phyloP scores from a whole-genome alignment of 2,113 vertebrate species.

The Oxyruncus cristatus region DNA sequence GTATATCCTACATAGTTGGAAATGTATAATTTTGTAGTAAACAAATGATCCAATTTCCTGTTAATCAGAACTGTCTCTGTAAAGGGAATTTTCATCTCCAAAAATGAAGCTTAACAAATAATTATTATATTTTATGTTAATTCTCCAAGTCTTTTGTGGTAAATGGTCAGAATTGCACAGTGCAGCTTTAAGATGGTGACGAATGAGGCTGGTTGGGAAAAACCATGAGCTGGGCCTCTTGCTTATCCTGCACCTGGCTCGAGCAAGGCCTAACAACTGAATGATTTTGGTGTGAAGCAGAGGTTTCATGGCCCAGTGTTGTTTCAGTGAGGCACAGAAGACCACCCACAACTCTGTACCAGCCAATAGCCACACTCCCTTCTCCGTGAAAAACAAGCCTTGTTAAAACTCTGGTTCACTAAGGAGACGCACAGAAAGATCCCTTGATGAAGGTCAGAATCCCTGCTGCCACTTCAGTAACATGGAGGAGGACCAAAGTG shows the following conservation, averaged over 20 bases:
- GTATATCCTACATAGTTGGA: not conserved
- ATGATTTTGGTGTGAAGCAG: not conserved
- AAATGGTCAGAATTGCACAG: not conserved
- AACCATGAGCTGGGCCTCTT: not conserved
- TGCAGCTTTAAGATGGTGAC: fast-evolving
- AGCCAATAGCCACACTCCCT: not conserved
- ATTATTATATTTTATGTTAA: not conserved
- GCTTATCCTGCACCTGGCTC: not conserved
- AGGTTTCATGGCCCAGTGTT: fast-evolving
- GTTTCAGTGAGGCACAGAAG: not conserved
- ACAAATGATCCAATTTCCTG: not conserved
- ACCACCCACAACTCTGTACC: not conserved
- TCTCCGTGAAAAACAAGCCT: not conserved
- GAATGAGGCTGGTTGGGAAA: not conserved
- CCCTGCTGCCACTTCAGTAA: not conserved
- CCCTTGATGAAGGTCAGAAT: not conserved
- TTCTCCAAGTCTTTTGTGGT: not conserved
- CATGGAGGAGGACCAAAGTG: not conserved
- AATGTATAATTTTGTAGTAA: not conserved
- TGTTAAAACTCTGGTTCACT: not conserved
- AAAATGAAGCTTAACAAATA: not conserved
- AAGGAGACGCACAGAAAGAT: not conserved
- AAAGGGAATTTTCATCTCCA: not conserved
- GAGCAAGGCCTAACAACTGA: not conserved
- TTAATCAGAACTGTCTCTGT: not conserved